Evolutionary conservation across 2,797 vertebrate genomes (phyloP).

Genomic region (Rhabdomys pumilio): DNA sequence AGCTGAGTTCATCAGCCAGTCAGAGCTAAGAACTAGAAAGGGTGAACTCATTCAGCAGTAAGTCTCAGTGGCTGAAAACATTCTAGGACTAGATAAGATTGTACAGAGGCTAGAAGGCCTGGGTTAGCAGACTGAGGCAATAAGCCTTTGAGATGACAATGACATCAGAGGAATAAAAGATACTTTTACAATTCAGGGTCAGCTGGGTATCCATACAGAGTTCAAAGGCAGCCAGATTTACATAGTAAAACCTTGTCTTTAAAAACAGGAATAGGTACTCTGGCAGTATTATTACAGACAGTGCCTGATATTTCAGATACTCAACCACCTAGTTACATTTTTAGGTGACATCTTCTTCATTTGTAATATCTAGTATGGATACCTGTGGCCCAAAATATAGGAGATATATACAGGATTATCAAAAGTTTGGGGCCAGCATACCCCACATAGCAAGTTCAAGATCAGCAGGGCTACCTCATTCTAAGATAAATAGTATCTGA

Average conservation of each 20-base stretch:
- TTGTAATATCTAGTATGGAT: not conserved
- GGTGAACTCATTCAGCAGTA: not conserved
- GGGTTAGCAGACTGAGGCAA: not conserved
- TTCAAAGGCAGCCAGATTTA: not conserved
- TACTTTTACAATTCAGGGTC: not conserved
- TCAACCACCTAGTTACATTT: conserved; percentile 16
- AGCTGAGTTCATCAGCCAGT: not conserved
- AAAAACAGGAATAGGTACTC: no score
- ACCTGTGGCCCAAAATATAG: not conserved
- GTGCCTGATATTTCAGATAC: conserved; percentile 37
- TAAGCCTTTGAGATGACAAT: not conserved
- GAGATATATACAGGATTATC: not conserved
- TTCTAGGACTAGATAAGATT: not conserved
- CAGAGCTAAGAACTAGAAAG: not conserved
- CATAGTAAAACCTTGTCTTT: no score
- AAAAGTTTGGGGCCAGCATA: not conserved
- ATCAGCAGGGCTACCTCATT: not conserved
- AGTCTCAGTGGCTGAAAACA: no score
- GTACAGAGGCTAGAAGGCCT: not conserved
- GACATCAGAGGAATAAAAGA: not conserved
- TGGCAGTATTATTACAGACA: not conserved
- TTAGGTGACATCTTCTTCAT: conserved; percentile 15
- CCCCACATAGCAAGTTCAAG: not conserved
- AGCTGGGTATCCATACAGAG: not conserved
- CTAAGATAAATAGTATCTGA: conserved; percentile 23